phyloP scores from a whole-genome alignment of 2,888 invertebrate genomes.

The Apotomis capreana region DNA sequence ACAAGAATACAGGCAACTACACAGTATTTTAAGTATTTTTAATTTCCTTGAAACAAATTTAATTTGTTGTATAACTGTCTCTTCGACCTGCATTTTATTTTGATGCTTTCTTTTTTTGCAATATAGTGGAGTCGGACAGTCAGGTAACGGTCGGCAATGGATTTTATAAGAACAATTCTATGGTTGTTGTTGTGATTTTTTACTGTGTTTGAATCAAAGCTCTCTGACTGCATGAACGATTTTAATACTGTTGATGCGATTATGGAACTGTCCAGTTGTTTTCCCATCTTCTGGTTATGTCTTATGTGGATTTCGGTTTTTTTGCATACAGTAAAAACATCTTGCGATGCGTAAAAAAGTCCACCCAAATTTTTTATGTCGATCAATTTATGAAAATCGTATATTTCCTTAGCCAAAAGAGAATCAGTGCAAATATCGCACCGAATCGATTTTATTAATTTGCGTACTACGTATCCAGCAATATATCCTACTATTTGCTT shows the following conservation, averaged over 20 bases:
- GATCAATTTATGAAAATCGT: conserved; percentile 1
- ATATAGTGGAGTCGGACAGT: neutral
- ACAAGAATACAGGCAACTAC: no score
- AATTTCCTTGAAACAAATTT: neutral
- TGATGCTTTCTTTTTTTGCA: neutral
- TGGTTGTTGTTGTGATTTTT: conserved; percentile 7
- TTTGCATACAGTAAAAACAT: conserved; percentile 10
- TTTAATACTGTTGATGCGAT: neutral
- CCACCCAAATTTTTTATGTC: conserved; percentile 9
- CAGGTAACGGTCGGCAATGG: neutral
- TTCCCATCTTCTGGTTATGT: neutral
- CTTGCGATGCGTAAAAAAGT: conserved; percentile 6
- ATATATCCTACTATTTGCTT: neutral
- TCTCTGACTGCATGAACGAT: neutral
- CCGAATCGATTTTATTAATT: neutral
- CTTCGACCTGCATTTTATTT: conserved; percentile 2
- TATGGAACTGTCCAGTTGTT: neutral
- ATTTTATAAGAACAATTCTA: neutral
- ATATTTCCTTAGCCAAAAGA: neutral
- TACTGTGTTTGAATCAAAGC: neutral
- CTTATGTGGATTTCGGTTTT: neutral
- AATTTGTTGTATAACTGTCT: neutral
- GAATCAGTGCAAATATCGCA: neutral
- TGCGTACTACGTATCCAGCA: neutral
- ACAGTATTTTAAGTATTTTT: no score